Percentiles rank a stretch among this genome's conserved stretches.
Conservation (phyloP, 2,888 invertebrate species). For the Uloborus plumipes region DNA sequence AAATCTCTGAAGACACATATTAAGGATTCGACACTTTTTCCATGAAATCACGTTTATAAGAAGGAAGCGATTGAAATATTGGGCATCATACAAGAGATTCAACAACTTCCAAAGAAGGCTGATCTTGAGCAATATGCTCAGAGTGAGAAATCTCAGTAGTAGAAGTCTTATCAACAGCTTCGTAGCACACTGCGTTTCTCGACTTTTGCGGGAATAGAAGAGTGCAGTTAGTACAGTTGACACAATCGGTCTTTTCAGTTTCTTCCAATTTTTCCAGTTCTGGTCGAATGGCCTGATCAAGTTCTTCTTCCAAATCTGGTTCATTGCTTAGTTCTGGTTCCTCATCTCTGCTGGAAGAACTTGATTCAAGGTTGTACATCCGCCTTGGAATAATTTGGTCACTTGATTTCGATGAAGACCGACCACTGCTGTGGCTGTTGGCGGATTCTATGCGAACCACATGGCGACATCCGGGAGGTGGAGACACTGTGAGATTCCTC, state of each 20-base stretch:
- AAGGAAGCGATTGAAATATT: no score
- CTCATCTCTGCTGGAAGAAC: slow-evolving; percentile 7
- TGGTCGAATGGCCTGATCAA: slow-evolving; percentile 45
- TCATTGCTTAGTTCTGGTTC: slow-evolving; percentile 11
- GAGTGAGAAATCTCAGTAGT: slow-evolving; percentile 49
- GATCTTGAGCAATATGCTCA: not conserved
- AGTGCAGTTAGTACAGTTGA: slow-evolving; percentile 55
- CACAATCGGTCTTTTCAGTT: slow-evolving; percentile 32
- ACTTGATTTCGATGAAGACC: slow-evolving; percentile 26
- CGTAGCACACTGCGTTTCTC: slow-evolving; percentile 4
- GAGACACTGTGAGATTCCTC: slow-evolving; percentile 26
- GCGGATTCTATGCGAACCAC: slow-evolving; percentile 18
- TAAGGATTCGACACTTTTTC: no score
- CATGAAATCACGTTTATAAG: no score
- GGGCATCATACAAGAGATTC: slow-evolving; percentile 7
- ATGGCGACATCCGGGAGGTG: slow-evolving; percentile 22
- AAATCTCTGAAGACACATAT: no score
- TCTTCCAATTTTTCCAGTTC: slow-evolving; percentile 44
- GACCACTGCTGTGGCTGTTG: slow-evolving; percentile 10
- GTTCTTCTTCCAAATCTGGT: slow-evolving; percentile 19
- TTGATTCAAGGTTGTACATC: slow-evolving; percentile 5
- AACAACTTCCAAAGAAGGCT: not conserved
- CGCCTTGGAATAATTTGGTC: not conserved
- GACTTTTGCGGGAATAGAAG: slow-evolving; percentile 40
- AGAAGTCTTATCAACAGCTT: slow-evolving; percentile 29